These are phyloP conservation scores for Catalaphyllia jardinei DNA, from an alignment of 64 coral and sea anemone genomes.

Conservation along the genomic window DNA sequence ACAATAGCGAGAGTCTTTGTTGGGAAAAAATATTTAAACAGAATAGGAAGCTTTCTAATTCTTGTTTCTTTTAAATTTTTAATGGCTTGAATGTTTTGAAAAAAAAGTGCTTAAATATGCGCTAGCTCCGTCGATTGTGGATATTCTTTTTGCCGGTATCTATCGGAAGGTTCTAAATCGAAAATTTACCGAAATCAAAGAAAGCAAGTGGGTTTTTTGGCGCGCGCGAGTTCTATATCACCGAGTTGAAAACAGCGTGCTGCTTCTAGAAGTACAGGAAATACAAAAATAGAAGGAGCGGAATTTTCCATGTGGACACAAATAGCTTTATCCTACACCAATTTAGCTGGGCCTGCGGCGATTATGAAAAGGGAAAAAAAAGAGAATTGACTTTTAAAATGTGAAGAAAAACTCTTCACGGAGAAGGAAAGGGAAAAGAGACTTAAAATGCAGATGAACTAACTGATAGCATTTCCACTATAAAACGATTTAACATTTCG, in stretches of 20 bases:
- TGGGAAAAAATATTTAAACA: constrained; percentile 17
- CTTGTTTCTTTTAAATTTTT: constrained; percentile 46
- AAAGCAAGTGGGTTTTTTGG: not conserved
- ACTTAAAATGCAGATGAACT: not conserved
- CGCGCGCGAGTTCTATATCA: not conserved
- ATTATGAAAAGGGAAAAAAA: constrained; percentile 22
- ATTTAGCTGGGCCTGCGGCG: constrained; percentile 4
- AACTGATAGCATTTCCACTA: not conserved
- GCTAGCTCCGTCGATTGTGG: not conserved
- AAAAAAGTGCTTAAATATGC: constrained; percentile 43
- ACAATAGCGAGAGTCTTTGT: not conserved
- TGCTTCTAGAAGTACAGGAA: not conserved
- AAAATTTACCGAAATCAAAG: not conserved
- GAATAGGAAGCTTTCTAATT: constrained; percentile 10
- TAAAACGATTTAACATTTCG: not conserved
- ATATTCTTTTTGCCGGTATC: not conserved
- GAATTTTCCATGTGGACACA: not conserved
- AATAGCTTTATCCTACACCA: not conserved
- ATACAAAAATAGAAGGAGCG: not conserved
- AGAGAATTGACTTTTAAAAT: not conserved
- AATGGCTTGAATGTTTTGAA: constrained; percentile 47
- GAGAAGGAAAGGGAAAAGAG: not conserved
- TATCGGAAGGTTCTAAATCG: not conserved
- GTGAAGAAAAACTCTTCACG: not conserved
- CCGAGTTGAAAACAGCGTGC: not conserved